Evolutionary conservation across 1,140 invertebrate species (phyloP), one percentile per base, ranked within the genome.

Genomic region (Musca domestica): DNA sequence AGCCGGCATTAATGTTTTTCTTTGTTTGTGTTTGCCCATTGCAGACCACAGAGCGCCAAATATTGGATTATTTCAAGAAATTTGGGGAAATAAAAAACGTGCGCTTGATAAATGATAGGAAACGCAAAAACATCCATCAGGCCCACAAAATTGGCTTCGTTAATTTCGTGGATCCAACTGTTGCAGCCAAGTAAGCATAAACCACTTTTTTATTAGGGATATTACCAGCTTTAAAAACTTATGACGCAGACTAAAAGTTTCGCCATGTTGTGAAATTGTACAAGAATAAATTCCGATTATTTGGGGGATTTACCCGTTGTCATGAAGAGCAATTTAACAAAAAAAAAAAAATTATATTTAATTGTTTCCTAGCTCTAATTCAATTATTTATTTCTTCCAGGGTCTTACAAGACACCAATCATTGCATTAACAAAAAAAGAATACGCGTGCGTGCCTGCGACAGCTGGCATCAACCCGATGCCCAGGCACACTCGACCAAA

Each of bases 391-490:
- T 3, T 15, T 27, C 48, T 41, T 30, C 15, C 14, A 63, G 34
- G 6, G 49, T 12, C 15, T 19, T 67, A 14, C 14, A 17, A 25
- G 20, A 56, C 2, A 5, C 1, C 10, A 22, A 23, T 20, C 23
- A 67, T 17, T 22, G 1, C 4, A 0, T 12, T 2, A 27, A 47
- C 17, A 4, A 49, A 70, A 71, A 20, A 69, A 64, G 67, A 1
- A 41, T 78, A 5, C 19, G 51, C 14, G 71, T 73, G 0, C 41
- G 63, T 19, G 70, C 76, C 22, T 72, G 74, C 22, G 65, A 76
- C 22, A 78, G 76, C 47, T 78, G 76, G 76, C 69, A 71, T 65
- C 76, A 78, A 64, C 76, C 76, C 0, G 67, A 67, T 2, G 76
- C 70, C 4, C 67, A 46, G 63, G 65, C 14, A 17, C 20, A 20